Evolutionary conservation across 2,797 vertebrate genomes (phyloP), one percentile per base, ranked within the genome.

Genomic region (Sphaeramia orbicularis): DNA sequence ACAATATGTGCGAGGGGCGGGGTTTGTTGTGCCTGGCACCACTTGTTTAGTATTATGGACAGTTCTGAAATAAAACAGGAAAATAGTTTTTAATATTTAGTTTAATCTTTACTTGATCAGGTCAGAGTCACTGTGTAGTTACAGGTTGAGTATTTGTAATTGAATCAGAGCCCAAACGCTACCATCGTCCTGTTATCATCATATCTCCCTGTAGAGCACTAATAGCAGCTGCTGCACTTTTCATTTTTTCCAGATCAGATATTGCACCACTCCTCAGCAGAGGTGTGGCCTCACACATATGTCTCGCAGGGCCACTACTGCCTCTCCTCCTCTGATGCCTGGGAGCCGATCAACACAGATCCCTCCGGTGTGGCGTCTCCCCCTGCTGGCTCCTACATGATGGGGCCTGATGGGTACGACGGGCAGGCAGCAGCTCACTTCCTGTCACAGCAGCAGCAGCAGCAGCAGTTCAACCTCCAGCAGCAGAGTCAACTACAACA

Each of bases 271-370:
- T 96, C 96, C 0, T 97, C 97, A 64, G 95, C 96, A 24, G 97
- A 99, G 43, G 96, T 97, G 79, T 99, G 98, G 98, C 98, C 98
- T 70, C 97, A 99, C 79, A 97, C 96, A 3, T 99, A 99, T 0
- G 96, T 99, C 89, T 97, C 97, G 1, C 98, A 99, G 90, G 98
- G 98, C 84, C 97, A 98, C 91, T 99, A 99, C 91, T 99, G 98
- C 91, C 95, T 99, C 86, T 97, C 97, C 21, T 97, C 98, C 0
- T 99, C 98, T 0, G 97, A 99, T 0, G 98, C 96, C 77, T 99
- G 98, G 98, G 98, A 99, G 86, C 95, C 97, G 16, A 95, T 94
- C 71, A 94, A 81, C 90, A 98, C 94, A 0, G 96, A 99, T 85
- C 95, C 96, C 86, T 98, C 98, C 6, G 95, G 94, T 48, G 95